These are phyloP conservation scores for Pomatostomus ruficeps DNA, from an alignment of 2,113 vertebrate species.

Conservation along the genomic window DNA sequence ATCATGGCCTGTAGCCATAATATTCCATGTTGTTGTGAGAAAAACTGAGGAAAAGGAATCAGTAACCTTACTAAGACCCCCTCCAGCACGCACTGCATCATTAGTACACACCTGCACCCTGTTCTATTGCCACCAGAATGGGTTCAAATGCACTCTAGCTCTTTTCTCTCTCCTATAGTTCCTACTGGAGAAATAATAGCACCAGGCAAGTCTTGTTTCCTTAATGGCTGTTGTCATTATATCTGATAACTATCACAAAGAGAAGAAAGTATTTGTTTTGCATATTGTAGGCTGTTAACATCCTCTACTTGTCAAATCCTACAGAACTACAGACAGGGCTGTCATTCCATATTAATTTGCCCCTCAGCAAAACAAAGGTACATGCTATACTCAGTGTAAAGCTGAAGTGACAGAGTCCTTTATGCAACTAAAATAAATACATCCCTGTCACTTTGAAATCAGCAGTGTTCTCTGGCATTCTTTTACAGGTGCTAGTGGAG, in stretches of 20 bases:
- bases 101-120: neutral
- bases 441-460: conserved; percentile 47
- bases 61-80: neutral
- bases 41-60: neutral
- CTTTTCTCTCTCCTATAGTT: neutral
- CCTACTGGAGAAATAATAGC: neutral
- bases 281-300: neutral
- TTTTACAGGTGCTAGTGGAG: neutral
- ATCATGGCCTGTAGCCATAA: rapidly evolving
- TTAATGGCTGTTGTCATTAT: neutral
- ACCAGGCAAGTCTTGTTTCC: neutral
- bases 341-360: conserved; percentile 16
- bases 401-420: conserved; percentile 34
- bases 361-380: conserved; percentile 47
- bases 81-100: neutral
- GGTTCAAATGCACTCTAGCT: neutral
- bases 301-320: conserved; percentile 27
- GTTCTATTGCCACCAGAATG: neutral
- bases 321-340: neutral
- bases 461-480: neutral
- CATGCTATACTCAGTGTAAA: neutral
- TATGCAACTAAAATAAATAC: conserved; percentile 51
- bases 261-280: conserved; percentile 24
- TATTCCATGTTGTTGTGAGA: neutral
- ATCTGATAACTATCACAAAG: neutral